Evolutionary conservation across 92 coral and sea anemone genomes (phyloP).

Genomic region (Zoanthus sociatus): DNA sequence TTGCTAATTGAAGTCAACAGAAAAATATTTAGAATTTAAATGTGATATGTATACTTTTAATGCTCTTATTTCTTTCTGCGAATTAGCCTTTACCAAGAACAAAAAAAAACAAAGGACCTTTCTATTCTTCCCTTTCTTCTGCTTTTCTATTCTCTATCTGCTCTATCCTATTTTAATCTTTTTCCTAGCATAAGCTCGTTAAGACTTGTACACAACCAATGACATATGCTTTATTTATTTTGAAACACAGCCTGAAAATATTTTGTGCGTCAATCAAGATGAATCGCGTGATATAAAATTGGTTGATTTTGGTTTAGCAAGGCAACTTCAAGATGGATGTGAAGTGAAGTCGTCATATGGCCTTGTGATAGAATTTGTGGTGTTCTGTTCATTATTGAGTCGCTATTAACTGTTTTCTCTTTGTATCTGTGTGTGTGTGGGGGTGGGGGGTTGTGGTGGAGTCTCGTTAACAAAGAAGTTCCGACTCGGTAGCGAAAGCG

Average conservation of each 20-base stretch:
- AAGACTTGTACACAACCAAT: not conserved
- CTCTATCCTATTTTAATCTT: not conserved
- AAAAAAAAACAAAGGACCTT: too few species aligned
- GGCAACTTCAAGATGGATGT: constrained; percentile 79
- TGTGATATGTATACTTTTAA: too few species aligned
- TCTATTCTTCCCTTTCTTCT: not conserved
- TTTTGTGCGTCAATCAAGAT: constrained; percentile 80
- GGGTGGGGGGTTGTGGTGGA: too few species aligned
- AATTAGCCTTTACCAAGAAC: not conserved
- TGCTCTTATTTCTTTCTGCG: not conserved
- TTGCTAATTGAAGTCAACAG: too few species aligned
- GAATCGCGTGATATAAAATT: constrained; percentile 86
- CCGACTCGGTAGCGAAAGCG: too few species aligned
- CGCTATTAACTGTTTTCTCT: too few species aligned
- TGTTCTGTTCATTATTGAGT: too few species aligned
- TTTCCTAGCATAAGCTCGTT: not conserved
- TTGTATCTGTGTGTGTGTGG: too few species aligned
- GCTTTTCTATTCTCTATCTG: not conserved
- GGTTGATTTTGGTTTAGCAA: constrained; percentile 97
- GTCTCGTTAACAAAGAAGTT: too few species aligned
- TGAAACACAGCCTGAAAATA: constrained; percentile 87
- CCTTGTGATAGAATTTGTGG: too few species aligned
- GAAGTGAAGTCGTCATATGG: constrained; percentile 91
- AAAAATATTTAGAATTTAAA: too few species aligned
- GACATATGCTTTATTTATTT: not conserved